Evolutionary conservation across 2,888 invertebrate species (phyloP).

Genomic region (Apotomis betuletana): DNA sequence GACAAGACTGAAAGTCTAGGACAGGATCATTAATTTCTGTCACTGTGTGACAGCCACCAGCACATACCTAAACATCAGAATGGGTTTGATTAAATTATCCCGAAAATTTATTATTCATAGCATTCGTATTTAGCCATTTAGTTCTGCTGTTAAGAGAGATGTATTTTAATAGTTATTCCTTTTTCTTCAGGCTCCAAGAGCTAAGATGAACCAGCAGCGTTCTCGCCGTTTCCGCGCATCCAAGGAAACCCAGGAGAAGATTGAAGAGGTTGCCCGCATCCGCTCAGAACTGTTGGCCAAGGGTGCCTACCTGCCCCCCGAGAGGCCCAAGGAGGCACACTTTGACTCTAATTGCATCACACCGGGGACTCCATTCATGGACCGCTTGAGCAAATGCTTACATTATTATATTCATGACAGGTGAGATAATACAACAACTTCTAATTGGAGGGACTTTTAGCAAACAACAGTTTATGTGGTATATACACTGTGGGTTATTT

Average conservation of each 20-base stretch:
- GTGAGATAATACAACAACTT: constrained; percentile 47
- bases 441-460: no score
- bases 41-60: no score
- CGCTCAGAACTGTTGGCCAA: constrained; percentile 88
- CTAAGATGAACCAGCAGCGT: constrained; percentile 99
- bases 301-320: constrained; percentile 91
- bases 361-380: constrained; percentile 99
- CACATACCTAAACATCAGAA: no score
- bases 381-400: constrained; percentile 91
- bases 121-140: neutral
- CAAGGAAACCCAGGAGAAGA: constrained; percentile 96
- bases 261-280: constrained; percentile 91
- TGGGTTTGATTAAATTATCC: no score
- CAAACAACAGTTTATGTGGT: no score
- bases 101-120: no score
- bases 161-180: neutral
- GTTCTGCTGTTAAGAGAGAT: neutral
- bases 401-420: constrained; percentile 94
- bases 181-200: constrained; percentile 91
- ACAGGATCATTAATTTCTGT: no score
- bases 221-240: constrained; percentile 98
- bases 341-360: constrained; percentile 99
- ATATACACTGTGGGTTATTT: no score
- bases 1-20: no score
- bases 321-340: constrained; percentile 95